Evolutionary conservation across 1,140 invertebrate species (phyloP).

Genomic region (Polypedilum vanderplanki): DNA sequence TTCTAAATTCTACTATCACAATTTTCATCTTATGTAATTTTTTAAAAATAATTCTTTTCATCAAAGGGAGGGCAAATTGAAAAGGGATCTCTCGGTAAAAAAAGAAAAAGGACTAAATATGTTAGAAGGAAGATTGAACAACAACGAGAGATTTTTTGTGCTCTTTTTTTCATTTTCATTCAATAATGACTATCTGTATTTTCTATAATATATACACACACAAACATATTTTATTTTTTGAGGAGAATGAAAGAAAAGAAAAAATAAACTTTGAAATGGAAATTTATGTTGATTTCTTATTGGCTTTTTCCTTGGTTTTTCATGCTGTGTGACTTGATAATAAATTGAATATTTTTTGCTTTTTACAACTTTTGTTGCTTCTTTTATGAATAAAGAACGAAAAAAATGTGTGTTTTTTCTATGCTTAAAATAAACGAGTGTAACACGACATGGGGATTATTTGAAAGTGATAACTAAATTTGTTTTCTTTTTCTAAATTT

Average conservation of each 20-base stretch:
- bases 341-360: neutral
- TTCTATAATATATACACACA: neutral
- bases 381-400: neutral
- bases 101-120: neutral
- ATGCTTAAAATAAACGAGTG: neutral
- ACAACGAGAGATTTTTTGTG: neutral
- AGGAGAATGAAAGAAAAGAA: neutral
- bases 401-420: neutral
- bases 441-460: neutral
- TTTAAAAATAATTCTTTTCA: neutral
- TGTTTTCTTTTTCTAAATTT: neutral
- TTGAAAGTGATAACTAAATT: neutral
- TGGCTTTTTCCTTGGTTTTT: neutral
- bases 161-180: neutral
- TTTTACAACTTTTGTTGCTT: neutral
- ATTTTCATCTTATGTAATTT: neutral
- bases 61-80: neutral
- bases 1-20: conserved; percentile 27
- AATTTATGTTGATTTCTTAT: conserved; percentile 20
- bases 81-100: conserved; percentile 17
- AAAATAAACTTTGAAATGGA: conserved; percentile 19
- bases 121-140: neutral
- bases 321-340: conserved; percentile 11
- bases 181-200: neutral
- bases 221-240: neutral